Evolutionary conservation across 1,140 invertebrate species (phyloP).

Genomic region (Drosophila obscura): DNA sequence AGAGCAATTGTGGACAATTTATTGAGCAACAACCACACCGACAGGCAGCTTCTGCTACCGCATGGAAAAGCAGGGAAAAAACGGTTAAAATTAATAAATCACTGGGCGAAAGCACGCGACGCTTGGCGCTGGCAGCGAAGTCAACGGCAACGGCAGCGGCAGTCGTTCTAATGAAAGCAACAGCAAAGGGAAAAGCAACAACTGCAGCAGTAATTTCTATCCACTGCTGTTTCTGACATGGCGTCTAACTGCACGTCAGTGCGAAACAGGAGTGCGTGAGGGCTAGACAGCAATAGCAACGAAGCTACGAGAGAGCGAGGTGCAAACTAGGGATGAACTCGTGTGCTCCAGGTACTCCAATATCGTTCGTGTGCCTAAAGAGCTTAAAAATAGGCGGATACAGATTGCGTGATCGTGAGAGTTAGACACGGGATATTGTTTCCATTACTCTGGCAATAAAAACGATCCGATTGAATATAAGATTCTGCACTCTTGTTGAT

Average conservation of each 20-base stretch:
- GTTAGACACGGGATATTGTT: too few relatives aligned
- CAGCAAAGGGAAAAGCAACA: slow-evolving; percentile 7
- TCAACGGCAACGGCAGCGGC: slow-evolving; percentile 17
- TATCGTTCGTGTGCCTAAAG: too few relatives aligned
- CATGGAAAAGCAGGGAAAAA: slow-evolving; percentile 37
- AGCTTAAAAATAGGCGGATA: too few relatives aligned
- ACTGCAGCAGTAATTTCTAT: slow-evolving; percentile 21
- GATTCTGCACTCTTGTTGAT: too few relatives aligned
- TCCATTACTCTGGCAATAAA: too few relatives aligned
- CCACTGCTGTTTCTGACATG: slow-evolving; percentile 42
- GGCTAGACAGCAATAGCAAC: not conserved
- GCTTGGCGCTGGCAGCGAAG: slow-evolving; percentile 19
- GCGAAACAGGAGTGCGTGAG: slow-evolving; percentile 16
- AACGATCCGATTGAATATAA: too few relatives aligned
- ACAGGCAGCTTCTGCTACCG: slow-evolving; percentile 28
- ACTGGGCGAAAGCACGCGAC: slow-evolving; percentile 48
- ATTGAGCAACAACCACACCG: slow-evolving; percentile 32
- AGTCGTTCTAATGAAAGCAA: slow-evolving; percentile 28
- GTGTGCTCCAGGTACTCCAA: not conserved
- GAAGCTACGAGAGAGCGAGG: slow-evolving; percentile 8
- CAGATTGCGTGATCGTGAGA: too few relatives aligned
- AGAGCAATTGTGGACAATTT: slow-evolving; percentile 57
- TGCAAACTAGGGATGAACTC: not conserved
- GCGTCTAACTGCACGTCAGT: slow-evolving; percentile 40
- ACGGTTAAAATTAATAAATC: slow-evolving; percentile 57